Evolutionary conservation across 2,113 vertebrate species (phyloP).

Genomic region (Paramormyrops kingsleyae): DNA sequence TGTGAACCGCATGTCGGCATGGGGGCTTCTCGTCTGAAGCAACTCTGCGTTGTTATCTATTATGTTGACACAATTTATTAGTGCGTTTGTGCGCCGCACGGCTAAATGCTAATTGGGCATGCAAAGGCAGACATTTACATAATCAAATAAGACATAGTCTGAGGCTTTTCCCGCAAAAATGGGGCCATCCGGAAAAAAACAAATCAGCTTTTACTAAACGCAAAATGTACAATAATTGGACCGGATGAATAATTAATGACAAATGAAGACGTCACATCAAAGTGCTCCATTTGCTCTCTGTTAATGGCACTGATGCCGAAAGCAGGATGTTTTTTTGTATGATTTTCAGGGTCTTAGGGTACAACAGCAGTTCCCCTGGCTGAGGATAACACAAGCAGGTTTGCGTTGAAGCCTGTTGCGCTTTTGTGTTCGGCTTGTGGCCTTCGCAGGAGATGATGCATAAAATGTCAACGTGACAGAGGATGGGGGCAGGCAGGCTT

Average conservation of each 20-base stretch:
- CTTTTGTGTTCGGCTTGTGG: neutral
- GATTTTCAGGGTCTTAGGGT: neutral
- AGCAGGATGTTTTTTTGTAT: neutral
- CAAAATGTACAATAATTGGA: slow-evolving; percentile 36
- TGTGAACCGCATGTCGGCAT: neutral
- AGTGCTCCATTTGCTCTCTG: neutral
- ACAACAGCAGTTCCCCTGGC: neutral
- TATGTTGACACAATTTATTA: slow-evolving; percentile 6
- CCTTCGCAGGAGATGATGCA: neutral
- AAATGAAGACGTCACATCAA: neutral
- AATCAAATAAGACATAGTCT: slow-evolving; percentile 24
- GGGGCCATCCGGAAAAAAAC: slow-evolving; percentile 25
- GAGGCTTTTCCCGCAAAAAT: slow-evolving; percentile 29
- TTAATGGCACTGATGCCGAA: neutral
- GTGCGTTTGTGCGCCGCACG: neutral
- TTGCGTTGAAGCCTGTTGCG: neutral
- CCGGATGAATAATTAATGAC: slow-evolving; percentile 26
- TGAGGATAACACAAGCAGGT: neutral
- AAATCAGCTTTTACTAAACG: slow-evolving; percentile 28
- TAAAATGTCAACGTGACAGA: neutral
- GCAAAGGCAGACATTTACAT: slow-evolving; percentile 19
- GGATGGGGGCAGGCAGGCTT: neutral
- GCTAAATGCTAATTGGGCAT: slow-evolving; percentile 6
- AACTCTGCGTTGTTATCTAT: neutral
- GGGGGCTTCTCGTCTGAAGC: neutral